phyloP scores from a whole-genome alignment of 2,797 vertebrate genomes.

The Heteromormyrus szaboi region DNA sequence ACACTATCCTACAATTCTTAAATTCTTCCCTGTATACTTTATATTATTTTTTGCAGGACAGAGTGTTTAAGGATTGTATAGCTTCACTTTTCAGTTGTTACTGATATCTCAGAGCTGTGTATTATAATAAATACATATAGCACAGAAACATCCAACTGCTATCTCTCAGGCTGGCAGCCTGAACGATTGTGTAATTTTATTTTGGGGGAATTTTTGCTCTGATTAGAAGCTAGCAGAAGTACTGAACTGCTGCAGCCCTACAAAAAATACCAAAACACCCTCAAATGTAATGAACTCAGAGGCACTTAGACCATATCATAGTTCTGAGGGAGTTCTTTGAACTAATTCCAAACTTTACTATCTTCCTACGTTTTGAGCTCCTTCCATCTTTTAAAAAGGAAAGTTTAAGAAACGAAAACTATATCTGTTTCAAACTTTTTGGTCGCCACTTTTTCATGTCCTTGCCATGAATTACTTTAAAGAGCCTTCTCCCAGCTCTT shows the following conservation, averaged over 20 bases:
- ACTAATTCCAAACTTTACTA: not conserved
- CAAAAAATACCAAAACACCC: not conserved
- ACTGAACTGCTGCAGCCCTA: not conserved
- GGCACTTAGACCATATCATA: not conserved
- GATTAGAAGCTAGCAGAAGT: not conserved
- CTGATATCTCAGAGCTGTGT: not conserved
- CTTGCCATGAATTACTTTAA: not conserved
- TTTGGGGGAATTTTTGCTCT: not conserved
- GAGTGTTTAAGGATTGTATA: not conserved
- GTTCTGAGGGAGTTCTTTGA: not conserved
- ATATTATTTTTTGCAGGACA: not conserved
- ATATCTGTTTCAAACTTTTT: not conserved
- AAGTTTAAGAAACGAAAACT: not conserved
- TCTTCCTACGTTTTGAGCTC: not conserved
- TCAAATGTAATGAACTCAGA: not conserved
- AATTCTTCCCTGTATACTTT: not conserved
- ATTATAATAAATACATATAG: not conserved
- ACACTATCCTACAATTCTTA: not conserved
- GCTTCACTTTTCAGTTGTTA: not conserved
- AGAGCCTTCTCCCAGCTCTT: not conserved
- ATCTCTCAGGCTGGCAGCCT: not conserved
- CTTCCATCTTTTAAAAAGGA: not conserved
- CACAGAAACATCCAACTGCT: not conserved
- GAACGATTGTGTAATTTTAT: conserved; percentile 6
- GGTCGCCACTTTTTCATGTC: not conserved